phyloP scores from a whole-genome alignment of 2,888 invertebrate genomes.

The Rotaria socialis region DNA sequence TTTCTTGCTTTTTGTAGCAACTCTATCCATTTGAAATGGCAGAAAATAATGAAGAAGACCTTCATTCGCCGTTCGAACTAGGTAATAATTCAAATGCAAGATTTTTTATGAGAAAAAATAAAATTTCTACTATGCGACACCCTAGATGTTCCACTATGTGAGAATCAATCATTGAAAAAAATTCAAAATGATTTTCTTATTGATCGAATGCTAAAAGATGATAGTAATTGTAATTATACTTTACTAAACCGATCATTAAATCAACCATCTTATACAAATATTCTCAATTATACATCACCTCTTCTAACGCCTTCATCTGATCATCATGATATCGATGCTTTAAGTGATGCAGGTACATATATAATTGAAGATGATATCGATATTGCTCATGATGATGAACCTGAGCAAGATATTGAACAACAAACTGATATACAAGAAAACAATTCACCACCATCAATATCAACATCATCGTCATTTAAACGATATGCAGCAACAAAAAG shows the following conservation, averaged over 20 bases:
- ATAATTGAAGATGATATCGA: conserved; percentile 15
- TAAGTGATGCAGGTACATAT: conserved; percentile 33
- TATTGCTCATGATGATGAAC: background rate
- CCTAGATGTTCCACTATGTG: conserved; percentile 6
- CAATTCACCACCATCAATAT: background rate
- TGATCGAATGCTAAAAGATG: conserved; percentile 33
- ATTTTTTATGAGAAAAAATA: background rate
- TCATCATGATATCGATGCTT: conserved; percentile 16
- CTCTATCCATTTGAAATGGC: background rate
- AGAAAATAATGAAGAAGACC: background rate
- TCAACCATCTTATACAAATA: background rate
- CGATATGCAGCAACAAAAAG: background rate
- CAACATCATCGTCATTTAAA: background rate
- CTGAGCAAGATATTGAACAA: background rate
- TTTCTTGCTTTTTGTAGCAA: background rate
- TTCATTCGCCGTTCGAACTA: conserved; percentile 13
- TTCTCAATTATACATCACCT: background rate
- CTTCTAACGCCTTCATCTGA: background rate
- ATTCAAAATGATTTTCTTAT: conserved; percentile 33
- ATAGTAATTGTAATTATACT: background rate
- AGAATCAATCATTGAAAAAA: background rate
- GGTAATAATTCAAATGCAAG: background rate
- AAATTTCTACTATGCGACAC: background rate
- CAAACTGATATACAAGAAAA: background rate
- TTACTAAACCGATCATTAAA: background rate